phyloP scores from a whole-genome alignment of 1,140 invertebrate species.

The Bombus waltoni region DNA sequence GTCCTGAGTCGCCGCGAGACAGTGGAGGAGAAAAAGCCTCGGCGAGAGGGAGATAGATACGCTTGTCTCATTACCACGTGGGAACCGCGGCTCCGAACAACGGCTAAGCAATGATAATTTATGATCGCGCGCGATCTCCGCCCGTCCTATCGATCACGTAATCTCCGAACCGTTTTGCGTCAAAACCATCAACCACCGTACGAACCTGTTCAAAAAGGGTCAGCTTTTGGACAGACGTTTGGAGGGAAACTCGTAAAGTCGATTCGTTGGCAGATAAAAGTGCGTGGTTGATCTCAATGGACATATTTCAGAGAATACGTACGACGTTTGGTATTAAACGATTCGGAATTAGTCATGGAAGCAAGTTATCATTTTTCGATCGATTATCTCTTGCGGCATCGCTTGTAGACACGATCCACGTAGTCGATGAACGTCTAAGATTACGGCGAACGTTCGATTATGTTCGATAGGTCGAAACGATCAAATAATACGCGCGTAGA shows the following conservation, averaged over 20 bases:
- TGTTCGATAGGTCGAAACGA: no score
- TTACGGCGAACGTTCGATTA: no score
- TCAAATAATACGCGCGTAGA: no score
- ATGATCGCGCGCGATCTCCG: constrained; percentile 56
- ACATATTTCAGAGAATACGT: background rate
- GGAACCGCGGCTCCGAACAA: constrained; percentile 58
- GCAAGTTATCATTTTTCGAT: background rate
- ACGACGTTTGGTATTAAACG: background rate
- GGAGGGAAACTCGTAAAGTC: background rate
- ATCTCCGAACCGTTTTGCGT: constrained; percentile 43
- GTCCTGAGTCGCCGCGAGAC: constrained; percentile 14
- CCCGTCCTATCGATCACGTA: constrained; percentile 64
- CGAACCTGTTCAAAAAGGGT: background rate
- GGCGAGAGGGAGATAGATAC: background rate
- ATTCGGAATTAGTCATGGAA: background rate
- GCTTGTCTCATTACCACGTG: constrained; percentile 64
- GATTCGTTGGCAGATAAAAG: background rate
- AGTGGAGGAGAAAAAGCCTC: constrained; percentile 39
- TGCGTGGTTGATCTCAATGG: background rate
- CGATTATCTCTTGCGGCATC: background rate
- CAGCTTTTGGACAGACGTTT: background rate
- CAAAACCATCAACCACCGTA: constrained; percentile 32
- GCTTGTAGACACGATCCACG: no score
- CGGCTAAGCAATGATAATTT: constrained; percentile 67
- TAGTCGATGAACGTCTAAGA: no score